Evolutionary conservation across 2,113 vertebrate genomes (phyloP).

Genomic region (Vidua chalybeata): DNA sequence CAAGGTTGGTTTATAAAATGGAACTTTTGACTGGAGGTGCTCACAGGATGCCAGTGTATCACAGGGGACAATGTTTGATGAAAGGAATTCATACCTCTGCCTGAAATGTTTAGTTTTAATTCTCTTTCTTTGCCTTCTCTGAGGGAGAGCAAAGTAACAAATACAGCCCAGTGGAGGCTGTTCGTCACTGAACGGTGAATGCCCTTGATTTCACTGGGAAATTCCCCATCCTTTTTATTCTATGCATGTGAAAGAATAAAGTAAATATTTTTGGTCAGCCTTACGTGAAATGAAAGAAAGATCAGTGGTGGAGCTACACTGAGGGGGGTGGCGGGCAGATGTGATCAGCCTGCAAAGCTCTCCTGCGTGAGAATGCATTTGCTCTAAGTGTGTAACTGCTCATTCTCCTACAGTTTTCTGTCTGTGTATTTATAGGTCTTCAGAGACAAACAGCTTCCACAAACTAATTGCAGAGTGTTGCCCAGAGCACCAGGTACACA

Average conservation of each 20-base stretch:
- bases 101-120: background rate
- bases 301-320: background rate
- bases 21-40: background rate
- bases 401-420: background rate
- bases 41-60: background rate
- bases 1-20: background rate
- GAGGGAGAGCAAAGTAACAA: background rate
- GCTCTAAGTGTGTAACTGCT: background rate
- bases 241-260: background rate
- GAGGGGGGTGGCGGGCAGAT: background rate
- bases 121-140: background rate
- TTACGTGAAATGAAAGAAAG: constrained; percentile 21
- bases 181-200: background rate
- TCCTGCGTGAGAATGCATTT: background rate
- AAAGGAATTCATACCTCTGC: background rate
- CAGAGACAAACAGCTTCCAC: constrained; percentile 41
- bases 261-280: constrained; percentile 10
- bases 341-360: background rate
- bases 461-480: constrained; percentile 17
- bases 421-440: constrained; percentile 26
- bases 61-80: background rate
- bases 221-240: constrained; percentile 5
- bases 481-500: constrained; percentile 18
- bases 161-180: background rate
- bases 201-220: background rate